Evolutionary conservation across 2,113 vertebrate genomes (phyloP).

Genomic region (Leptocoma aspasia): DNA sequence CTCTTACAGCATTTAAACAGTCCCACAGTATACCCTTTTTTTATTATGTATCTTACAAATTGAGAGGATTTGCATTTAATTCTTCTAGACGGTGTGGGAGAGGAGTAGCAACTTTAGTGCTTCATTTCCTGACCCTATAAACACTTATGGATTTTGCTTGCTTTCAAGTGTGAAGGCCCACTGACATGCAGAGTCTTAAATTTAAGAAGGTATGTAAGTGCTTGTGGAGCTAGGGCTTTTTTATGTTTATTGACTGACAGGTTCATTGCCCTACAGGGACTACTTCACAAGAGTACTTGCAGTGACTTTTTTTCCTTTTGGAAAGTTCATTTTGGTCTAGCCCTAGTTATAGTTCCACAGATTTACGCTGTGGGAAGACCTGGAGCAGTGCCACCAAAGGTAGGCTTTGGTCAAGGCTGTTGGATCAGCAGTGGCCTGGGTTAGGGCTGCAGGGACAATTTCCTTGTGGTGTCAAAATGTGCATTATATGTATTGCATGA

Average conservation of each 20-base stretch:
- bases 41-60: background rate
- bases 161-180: background rate
- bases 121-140: background rate
- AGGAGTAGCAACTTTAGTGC: background rate
- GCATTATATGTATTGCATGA: rapidly evolving
- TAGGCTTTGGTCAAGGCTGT: background rate
- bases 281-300: background rate
- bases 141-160: background rate
- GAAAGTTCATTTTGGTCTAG: background rate
- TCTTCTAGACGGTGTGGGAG: background rate
- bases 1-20: background rate
- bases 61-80: background rate
- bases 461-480: background rate
- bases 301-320: background rate
- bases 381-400: background rate
- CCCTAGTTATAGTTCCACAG: background rate
- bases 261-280: background rate
- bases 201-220: background rate
- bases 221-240: background rate
- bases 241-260: background rate
- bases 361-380: background rate
- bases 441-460: background rate
- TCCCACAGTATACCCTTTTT: background rate
- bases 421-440: background rate
- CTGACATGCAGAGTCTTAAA: background rate